Conservation (phyloP, 2,888 invertebrate genomes). For the Conchocele bisecta region DNA sequence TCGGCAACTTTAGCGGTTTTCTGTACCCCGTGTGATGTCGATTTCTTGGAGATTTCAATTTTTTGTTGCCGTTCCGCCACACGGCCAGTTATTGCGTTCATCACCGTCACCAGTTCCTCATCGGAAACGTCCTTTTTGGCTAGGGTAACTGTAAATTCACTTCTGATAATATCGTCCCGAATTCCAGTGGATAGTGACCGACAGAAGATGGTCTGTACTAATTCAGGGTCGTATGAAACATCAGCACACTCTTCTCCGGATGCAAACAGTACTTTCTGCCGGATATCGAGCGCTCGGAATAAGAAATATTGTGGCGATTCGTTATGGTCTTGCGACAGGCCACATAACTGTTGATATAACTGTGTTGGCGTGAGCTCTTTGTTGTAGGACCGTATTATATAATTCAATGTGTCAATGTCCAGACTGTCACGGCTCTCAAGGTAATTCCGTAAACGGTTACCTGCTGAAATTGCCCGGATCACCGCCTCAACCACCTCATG, state of each 20-base stretch:
- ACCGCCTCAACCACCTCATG: background rate
- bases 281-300: conserved; percentile 12
- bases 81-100: background rate
- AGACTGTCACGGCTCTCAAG: conserved; percentile 22
- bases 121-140: background rate
- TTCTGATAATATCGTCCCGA: conserved; percentile 7
- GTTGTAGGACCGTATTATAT: conserved; percentile 16
- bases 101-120: background rate
- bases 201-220: conserved; percentile 18
- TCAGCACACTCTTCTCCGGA: conserved; percentile 14
- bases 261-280: conserved; percentile 19
- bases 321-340: conserved; percentile 5
- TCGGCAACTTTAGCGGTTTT: background rate
- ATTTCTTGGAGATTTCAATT: too few species aligned
- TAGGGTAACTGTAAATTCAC: conserved; percentile 1
- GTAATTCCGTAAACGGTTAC: conserved; percentile 6
- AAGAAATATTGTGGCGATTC: conserved; percentile 28
- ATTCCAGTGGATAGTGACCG: conserved; percentile 24
- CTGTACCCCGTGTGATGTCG: background rate
- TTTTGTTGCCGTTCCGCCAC: conserved; percentile 8
- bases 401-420: background rate
- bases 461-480: background rate
- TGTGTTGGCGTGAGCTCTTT: conserved; percentile 34
- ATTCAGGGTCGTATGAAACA: conserved; percentile 4
- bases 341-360: conserved; percentile 22